A percentile compares a stretch with the other conserved stretches of the same genome.
Conservation (phyloP, 2,888 invertebrate genomes). For the Caenorhabditis drosophilae region DNA sequence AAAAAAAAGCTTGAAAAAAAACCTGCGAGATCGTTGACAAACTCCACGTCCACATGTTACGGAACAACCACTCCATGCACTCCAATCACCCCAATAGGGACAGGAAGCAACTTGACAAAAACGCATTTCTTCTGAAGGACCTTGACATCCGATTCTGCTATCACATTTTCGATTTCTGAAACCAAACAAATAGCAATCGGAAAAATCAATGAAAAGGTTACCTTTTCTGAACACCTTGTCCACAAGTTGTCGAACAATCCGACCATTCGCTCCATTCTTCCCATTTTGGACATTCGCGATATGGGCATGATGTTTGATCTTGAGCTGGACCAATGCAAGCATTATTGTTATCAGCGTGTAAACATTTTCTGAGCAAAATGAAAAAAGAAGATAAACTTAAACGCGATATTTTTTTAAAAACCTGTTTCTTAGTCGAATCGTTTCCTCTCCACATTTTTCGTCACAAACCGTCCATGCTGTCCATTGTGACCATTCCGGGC, state of each 20-base stretch:
- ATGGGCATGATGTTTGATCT: slow-evolving; percentile 54
- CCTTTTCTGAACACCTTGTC: slow-evolving; percentile 50
- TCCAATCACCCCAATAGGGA: slow-evolving; percentile 57
- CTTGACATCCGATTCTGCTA: slow-evolving; percentile 32
- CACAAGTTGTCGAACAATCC: slow-evolving; percentile 52
- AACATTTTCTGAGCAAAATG: slow-evolving; percentile 36
- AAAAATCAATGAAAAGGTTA: too few relatives aligned
- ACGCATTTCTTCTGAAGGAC: slow-evolving; percentile 41
- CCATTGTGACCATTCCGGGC: slow-evolving; percentile 54
- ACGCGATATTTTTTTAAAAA: slow-evolving; percentile 3
- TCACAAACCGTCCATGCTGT: slow-evolving; percentile 53
- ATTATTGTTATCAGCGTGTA: slow-evolving; percentile 32
- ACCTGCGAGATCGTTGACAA: slow-evolving; percentile 47
- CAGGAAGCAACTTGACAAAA: slow-evolving; percentile 54
- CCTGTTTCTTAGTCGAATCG: slow-evolving; percentile 50
- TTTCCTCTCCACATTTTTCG: slow-evolving; percentile 49
- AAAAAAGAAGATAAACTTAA: not conserved
- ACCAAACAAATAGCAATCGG: too few relatives aligned
- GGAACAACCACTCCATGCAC: slow-evolving; percentile 54
- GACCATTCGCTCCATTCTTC: slow-evolving; percentile 55
- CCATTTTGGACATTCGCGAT: slow-evolving; percentile 55
- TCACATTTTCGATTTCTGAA: slow-evolving; percentile 42
- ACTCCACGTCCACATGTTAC: slow-evolving; percentile 53
- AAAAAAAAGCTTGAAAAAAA: not conserved
- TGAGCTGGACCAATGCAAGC: slow-evolving; percentile 54